A percentile compares a stretch with the other conserved stretches of the same genome.
These are phyloP conservation scores for Syngnathus rostellatus DNA, from an alignment of 2,797 vertebrate species.

Conservation along the genomic window DNA sequence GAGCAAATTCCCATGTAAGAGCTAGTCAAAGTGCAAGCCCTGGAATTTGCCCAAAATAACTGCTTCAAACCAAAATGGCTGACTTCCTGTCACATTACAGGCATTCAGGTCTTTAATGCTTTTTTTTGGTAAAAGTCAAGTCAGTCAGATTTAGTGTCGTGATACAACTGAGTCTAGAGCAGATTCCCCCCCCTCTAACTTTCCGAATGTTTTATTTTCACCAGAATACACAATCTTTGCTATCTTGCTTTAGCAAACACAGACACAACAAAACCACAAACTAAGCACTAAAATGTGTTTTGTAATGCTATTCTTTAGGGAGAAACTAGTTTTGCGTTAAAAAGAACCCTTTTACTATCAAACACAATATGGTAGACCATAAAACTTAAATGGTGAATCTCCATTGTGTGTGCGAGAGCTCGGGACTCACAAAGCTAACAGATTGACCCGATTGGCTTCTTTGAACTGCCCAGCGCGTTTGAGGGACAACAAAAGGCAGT, in stretches of 20 bases:
- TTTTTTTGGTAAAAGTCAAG: background rate
- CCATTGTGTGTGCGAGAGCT: conserved; percentile 8
- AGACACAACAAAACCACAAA: background rate
- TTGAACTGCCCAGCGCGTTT: conserved; percentile 82
- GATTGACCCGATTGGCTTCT: conserved; percentile 79
- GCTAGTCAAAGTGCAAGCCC: background rate
- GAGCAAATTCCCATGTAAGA: background rate
- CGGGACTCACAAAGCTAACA: conserved; percentile 65
- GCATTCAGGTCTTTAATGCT: background rate
- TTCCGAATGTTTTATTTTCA: no score
- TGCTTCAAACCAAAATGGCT: background rate
- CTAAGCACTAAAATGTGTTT: background rate
- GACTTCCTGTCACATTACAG: background rate
- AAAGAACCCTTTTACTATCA: background rate
- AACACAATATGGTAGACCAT: background rate
- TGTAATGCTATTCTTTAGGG: background rate
- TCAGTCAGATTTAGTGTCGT: background rate
- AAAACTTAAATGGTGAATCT: background rate
- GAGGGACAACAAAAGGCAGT: conserved; percentile 90
- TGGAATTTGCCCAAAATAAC: background rate
- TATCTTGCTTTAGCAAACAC: background rate
- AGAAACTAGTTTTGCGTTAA: background rate
- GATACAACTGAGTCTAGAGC: background rate
- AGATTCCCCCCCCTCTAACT: background rate
- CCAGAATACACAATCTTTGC: background rate